Base-by-base conservation (phyloP, 92 coral and sea anemone genomes). In the Palythoa grandiflora region DNA sequence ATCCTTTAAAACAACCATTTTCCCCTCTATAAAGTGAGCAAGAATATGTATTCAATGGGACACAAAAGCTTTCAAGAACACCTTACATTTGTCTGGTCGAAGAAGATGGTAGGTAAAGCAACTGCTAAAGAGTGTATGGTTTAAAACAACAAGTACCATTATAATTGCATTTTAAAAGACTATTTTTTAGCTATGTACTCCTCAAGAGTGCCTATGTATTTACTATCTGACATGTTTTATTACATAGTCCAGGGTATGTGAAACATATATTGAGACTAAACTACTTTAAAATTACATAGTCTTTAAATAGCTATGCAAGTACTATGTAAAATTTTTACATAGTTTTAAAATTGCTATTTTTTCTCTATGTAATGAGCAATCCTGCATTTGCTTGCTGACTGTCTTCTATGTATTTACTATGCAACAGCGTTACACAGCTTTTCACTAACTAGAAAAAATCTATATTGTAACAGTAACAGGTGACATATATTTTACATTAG, bases 151-250 rank as follows among this genome's bases (percentile, higher is more conserved):
- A 28, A 28, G 0, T 28, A 28, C 28, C 28, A 28, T 28, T 0
- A 28, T 28, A 28, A 28, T 28, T 28, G 28, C 0, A 28, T 28
- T 28, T 28, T 28, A 28, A 28, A 28, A 28, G 28, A 28, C 28
- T 28, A 28, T 78, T 61, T 79, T 79, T 79, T 53, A 54, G 19
- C 85, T 79, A 80, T 80, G 85, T 15, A 37, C 15, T 35, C 47
- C n/a, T 80, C 72, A 21, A 55, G 71, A 19, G 19, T 12, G 48
- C 85, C 85, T 60, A 80, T 59, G 44, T 57, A 59, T 78, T 20
- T 68, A 60, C 71, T 59, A 28, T 80, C 9, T 71, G 37, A 16
- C 40, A 15, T 50, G 68, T 53, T 60, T 51, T 39, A 54, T 21
- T n/a, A 35, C 71, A 54, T 54, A 54, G 60, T 79, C 16, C 11